A percentile compares a stretch with the other conserved stretches of the same genome.
These are phyloP conservation scores for Phaonia tiefii DNA, from an alignment of 2,888 invertebrate species.

Conservation along the genomic window DNA sequence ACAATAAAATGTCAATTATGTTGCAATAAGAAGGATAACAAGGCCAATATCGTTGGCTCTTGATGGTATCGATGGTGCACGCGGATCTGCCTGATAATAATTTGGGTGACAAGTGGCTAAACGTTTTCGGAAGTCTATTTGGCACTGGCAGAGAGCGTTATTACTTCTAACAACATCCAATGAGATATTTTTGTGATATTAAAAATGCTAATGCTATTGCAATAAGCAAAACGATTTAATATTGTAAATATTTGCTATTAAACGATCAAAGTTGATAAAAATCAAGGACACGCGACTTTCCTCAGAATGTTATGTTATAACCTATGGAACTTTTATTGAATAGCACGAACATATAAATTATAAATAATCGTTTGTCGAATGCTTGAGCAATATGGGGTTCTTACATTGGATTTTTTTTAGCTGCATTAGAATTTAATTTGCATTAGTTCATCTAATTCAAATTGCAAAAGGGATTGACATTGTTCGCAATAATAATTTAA, in stretches of 20 bases:
- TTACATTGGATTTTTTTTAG: too few relatives aligned
- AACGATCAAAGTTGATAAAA: conserved; percentile 19
- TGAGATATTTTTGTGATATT: conserved; percentile 3
- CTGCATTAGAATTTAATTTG: too few relatives aligned
- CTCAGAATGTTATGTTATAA: too few relatives aligned
- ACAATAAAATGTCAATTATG: conserved; percentile 70
- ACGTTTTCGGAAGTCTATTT: conserved; percentile 17
- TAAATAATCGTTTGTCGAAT: too few relatives aligned
- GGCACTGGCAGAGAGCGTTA: background rate
- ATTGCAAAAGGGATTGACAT: too few relatives aligned
- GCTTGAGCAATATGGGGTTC: too few relatives aligned
- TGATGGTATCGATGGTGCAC: conserved; percentile 1
- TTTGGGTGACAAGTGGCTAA: conserved; percentile 58
- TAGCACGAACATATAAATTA: too few relatives aligned
- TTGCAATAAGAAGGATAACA: conserved; percentile 51
- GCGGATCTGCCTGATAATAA: conserved; percentile 34
- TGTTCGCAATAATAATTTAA: too few relatives aligned
- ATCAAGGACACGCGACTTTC: conserved; percentile 5
- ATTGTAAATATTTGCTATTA: background rate
- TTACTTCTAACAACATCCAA: conserved; percentile 2
- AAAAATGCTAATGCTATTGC: background rate
- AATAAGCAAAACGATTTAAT: conserved; percentile 12
- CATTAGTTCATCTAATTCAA: too few relatives aligned
- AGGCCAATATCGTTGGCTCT: background rate
- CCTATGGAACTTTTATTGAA: too few relatives aligned